Conservation (phyloP, 2,797 vertebrate species). For the Brachyrhaphis roseni region DNA sequence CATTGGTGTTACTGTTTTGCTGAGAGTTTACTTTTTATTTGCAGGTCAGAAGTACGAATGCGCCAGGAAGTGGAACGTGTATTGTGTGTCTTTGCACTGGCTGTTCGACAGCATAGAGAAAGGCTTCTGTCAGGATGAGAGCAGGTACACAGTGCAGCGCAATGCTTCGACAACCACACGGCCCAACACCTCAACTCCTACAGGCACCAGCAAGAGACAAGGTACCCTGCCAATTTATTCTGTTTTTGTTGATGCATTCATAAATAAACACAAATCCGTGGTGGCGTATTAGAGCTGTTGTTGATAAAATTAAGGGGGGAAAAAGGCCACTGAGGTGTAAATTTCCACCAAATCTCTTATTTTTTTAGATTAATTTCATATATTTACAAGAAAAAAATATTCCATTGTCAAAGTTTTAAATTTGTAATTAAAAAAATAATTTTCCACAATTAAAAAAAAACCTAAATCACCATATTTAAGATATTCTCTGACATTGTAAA, state of each 20-base stretch:
- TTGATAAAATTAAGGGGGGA: not conserved
- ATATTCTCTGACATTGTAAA: not conserved
- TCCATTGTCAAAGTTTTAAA: not conserved
- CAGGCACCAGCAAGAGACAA: constrained; percentile 71
- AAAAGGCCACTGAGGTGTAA: not conserved
- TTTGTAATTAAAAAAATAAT: not conserved
- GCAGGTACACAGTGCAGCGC: constrained; percentile 83
- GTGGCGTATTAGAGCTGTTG: not conserved
- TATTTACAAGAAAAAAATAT: not conserved
- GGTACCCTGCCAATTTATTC: constrained; percentile 74
- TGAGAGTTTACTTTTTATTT: constrained; percentile 15
- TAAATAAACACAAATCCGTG: not conserved
- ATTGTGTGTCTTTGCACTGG: constrained; percentile 93
- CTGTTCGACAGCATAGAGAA: constrained; percentile 95
- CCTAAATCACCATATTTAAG: not conserved
- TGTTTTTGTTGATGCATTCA: not conserved
- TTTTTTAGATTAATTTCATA: not conserved
- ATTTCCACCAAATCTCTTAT: not conserved
- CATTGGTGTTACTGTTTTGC: not conserved
- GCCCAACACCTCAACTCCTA: constrained; percentile 92
- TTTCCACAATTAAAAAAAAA: not conserved
- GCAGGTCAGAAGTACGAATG: constrained; percentile 98
- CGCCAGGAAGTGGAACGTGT: constrained; percentile 95
- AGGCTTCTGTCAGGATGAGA: constrained; percentile 95
- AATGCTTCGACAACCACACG: constrained; percentile 56